These are phyloP conservation scores for Eupithecia tripunctaria DNA, from an alignment of 2,888 invertebrate genomes.

Conservation along the genomic window DNA sequence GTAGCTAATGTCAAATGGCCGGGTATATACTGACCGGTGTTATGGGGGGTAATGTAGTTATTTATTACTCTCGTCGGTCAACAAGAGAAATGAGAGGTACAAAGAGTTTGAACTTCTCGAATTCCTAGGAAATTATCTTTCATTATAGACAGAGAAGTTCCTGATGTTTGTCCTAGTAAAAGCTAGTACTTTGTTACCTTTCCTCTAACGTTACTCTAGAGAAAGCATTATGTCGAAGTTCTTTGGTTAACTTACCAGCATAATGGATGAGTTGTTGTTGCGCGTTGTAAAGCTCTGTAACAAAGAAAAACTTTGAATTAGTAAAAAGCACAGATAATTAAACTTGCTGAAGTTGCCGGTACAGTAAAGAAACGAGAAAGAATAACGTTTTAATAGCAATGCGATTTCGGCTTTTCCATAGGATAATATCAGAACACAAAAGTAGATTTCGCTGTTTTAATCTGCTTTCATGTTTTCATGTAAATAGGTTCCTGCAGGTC, in stretches of 20 bases:
- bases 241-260: slow-evolving; percentile 51
- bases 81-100: background rate
- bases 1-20: too few species aligned
- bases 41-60: too few species aligned
- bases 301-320: slow-evolving; percentile 36
- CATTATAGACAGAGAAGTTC: background rate
- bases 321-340: slow-evolving; percentile 9
- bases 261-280: slow-evolving; percentile 41
- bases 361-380: background rate
- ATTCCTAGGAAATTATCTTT: background rate
- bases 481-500: background rate
- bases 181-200: background rate
- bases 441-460: background rate
- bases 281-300: slow-evolving; percentile 49
- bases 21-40: too few species aligned
- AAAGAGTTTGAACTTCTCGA: background rate
- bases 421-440: too few species aligned
- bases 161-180: background rate
- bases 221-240: slow-evolving; percentile 8
- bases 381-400: too few species aligned
- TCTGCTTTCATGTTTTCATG: background rate
- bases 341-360: background rate
- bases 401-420: too few species aligned
- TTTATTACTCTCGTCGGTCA: too few species aligned
- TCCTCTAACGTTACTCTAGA: background rate